These are phyloP conservation scores for Psilopogon haemacephalus DNA, from an alignment of 2,113 vertebrate species.

Conservation along the genomic window DNA sequence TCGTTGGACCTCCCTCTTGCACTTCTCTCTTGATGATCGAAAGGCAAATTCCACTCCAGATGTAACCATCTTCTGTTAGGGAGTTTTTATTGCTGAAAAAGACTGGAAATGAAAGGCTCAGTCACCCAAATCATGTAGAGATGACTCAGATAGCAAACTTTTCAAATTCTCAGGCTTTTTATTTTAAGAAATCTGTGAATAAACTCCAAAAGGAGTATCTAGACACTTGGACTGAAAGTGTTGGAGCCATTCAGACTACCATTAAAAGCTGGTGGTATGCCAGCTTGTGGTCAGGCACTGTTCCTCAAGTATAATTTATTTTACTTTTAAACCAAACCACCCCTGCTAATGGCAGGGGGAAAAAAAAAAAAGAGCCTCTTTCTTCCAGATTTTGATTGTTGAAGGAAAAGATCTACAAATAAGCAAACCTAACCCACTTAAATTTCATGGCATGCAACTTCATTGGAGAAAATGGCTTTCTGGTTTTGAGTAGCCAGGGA, in stretches of 20 bases:
- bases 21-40: neutral
- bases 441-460: neutral
- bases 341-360: neutral
- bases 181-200: neutral
- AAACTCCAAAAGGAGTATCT: slow-evolving; percentile 20
- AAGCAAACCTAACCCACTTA: slow-evolving; percentile 26
- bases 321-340: slow-evolving; percentile 37
- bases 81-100: slow-evolving; percentile 21
- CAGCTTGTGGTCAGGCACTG: slow-evolving; percentile 7
- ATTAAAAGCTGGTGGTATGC: slow-evolving; percentile 44
- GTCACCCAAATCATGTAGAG: neutral
- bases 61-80: neutral
- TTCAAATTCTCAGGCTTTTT: neutral
- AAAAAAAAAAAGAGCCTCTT: neutral
- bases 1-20: neutral
- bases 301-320: slow-evolving; percentile 49
- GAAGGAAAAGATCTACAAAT: slow-evolving; percentile 15
- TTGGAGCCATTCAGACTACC: slow-evolving; percentile 31
- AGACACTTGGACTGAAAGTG: slow-evolving; percentile 18
- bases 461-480: neutral
- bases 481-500: neutral
- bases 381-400: slow-evolving; percentile 21
- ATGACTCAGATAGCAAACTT: slow-evolving; percentile 35
- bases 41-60: slow-evolving; percentile 8
- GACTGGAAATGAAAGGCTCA: slow-evolving; percentile 25